phyloP scores from a whole-genome alignment of 2,888 invertebrate species.

The Piscicola geometra region DNA sequence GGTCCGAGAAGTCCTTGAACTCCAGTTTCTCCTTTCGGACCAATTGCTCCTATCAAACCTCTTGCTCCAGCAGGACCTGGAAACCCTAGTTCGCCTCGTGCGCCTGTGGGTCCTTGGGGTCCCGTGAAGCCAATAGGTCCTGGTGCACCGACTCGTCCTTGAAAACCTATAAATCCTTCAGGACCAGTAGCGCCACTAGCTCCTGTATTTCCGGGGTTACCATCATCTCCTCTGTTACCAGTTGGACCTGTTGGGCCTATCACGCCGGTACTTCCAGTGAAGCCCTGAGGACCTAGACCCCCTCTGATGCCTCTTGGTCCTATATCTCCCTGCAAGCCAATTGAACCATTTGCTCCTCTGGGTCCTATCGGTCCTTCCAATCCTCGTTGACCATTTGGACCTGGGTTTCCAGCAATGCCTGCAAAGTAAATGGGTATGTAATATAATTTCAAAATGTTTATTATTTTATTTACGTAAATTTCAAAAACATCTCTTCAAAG shows the following conservation, averaged over 20 bases:
- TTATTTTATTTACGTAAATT: too few species aligned
- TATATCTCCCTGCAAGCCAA: not conserved
- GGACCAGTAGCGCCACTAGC: constrained; percentile 35
- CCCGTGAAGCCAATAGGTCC: constrained; percentile 35
- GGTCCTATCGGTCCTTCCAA: not conserved
- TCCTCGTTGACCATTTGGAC: constrained; percentile 41
- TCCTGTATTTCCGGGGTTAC: constrained; percentile 30
- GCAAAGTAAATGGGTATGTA: too few species aligned
- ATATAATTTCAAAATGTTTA: too few species aligned
- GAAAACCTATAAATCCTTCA: constrained; percentile 46
- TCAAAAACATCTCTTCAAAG: too few species aligned
- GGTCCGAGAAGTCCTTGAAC: not conserved
- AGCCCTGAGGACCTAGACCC: not conserved
- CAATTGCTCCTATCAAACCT: not conserved
- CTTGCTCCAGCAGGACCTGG: constrained; percentile 31
- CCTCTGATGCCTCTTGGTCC: constrained; percentile 12
- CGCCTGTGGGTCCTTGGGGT: constrained; percentile 33
- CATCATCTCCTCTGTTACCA: constrained; percentile 11
- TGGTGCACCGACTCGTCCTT: constrained; percentile 59
- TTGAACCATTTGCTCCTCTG: not conserved
- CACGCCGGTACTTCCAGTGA: not conserved
- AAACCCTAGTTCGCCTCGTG: constrained; percentile 32
- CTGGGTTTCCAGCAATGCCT: constrained; percentile 36
- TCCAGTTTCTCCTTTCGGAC: not conserved
- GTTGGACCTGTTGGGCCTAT: not conserved